Evolutionary conservation across 1,140 invertebrate species (phyloP), one percentile per base, ranked within the genome.

Genomic region (Akabosia matsudoensis): DNA sequence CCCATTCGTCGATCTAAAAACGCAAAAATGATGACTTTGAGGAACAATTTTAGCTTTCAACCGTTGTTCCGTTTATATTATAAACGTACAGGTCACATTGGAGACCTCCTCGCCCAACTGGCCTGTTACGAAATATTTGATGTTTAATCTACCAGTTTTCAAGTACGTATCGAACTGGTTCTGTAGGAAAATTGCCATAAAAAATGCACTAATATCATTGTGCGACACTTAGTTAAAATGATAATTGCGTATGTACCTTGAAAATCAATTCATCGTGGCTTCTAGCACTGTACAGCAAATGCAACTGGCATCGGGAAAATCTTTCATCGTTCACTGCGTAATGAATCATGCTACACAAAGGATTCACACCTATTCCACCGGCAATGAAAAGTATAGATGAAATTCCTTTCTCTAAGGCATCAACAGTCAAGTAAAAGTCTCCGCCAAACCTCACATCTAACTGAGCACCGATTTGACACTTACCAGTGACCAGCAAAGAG

Each of bases 361-460:
- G 80, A 78, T 81, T 81, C 31, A 81, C 78, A 13, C 80, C 80
- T 0, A 81, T 78, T n/a, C 80, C 80, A 34, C 80, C 80, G 3
- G 78, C 80, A 0, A 81, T 30, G 13, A 81, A 45, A 22, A 79
- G 28, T 30, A 79, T 72, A 3, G 1, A 13, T 7, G 13, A 16
- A 7, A 51, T 16, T 56, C 24, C 0, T 30, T 26, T 28, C 18
- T n/a, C n/a, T n/a, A n/a, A n/a, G 22, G n/a, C 16, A 10, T 4
- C 16, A 1, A 30, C 22, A 30, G 18, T 33, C 22, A 78, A 45
- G 72, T 72, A 74, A 67, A 79, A 81, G 33, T 81, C 78, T 22
- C 80, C 80, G 14, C 80, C 80, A 61, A 79, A 30, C 54, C 78
- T 37, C 28, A 81, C 45, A 13, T 37, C 28, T 16, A 81, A 22